Conservation (phyloP, 2,888 invertebrate species). For the Disparrhopalites patrizii region DNA sequence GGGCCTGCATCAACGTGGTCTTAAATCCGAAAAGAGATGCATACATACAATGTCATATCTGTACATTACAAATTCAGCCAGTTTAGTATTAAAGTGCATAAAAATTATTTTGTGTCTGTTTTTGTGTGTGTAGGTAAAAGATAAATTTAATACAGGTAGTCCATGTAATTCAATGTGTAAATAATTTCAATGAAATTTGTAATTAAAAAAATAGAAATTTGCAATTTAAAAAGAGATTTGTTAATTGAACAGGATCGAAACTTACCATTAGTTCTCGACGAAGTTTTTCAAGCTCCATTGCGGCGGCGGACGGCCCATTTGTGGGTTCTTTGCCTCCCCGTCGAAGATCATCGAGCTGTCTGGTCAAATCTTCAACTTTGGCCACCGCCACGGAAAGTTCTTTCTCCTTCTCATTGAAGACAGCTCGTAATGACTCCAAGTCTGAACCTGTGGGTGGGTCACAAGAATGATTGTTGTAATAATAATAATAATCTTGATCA, state of each 20-base stretch:
- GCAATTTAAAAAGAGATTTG: too few relatives aligned
- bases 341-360: slow-evolving; percentile 84
- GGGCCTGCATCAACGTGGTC: too few relatives aligned
- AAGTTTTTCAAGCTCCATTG: slow-evolving; percentile 86
- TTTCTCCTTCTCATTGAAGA: slow-evolving; percentile 97
- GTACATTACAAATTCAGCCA: too few relatives aligned
- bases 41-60: too few relatives aligned
- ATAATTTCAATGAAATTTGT: background rate
- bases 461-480: too few relatives aligned
- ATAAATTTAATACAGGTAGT: too few relatives aligned
- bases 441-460: slow-evolving; percentile 90
- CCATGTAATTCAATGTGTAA: too few relatives aligned
- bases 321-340: slow-evolving; percentile 52
- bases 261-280: slow-evolving; percentile 86
- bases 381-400: slow-evolving; percentile 94
- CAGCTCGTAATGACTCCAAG: slow-evolving; percentile 89
- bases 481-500: too few relatives aligned
- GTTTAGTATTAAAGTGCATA: too few relatives aligned
- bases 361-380: slow-evolving; percentile 91
- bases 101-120: too few relatives aligned
- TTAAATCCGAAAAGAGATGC: too few relatives aligned
- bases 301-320: slow-evolving; percentile 59
- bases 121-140: too few relatives aligned
- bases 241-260: background rate
- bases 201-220: background rate